Conservation (phyloP, 2,113 vertebrate genomes). For the Trichomycterus rosablanca region DNA sequence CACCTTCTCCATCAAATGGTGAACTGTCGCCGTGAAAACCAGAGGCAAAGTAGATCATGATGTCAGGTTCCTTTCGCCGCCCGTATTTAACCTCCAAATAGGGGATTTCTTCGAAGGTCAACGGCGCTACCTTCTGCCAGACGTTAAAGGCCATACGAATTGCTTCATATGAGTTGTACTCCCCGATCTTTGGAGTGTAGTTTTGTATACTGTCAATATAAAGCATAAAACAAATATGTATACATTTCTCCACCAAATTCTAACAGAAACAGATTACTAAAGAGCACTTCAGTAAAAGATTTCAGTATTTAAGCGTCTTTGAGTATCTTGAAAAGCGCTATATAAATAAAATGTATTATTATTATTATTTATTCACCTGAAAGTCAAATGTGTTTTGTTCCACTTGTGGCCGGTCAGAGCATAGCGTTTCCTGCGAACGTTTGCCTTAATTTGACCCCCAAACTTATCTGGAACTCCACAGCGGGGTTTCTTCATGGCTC, state of each 20-base stretch:
- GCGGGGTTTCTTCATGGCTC: constrained; percentile 90
- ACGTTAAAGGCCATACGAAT: constrained; percentile 83
- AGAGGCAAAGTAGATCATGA: constrained; percentile 95
- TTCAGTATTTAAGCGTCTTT: too few species aligned
- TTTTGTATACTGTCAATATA: constrained; percentile 83
- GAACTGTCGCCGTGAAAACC: constrained; percentile 96
- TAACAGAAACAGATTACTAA: too few species aligned
- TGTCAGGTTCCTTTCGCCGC: constrained; percentile 86
- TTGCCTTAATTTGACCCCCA: constrained; percentile 85
- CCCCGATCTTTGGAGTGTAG: constrained; percentile 91
- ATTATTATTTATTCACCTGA: constrained; percentile 83
- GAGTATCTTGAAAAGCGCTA: too few species aligned
- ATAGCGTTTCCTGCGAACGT: constrained; percentile 87
- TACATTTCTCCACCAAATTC: background rate
- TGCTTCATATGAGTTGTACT: constrained; percentile 80
- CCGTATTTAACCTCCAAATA: constrained; percentile 85
- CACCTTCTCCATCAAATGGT: constrained; percentile 91
- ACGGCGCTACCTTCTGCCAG: constrained; percentile 84
- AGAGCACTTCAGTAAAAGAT: too few species aligned
- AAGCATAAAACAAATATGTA: background rate
- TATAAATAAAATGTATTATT: too few species aligned
- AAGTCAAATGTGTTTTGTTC: constrained; percentile 85
- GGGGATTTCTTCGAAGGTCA: constrained; percentile 87
- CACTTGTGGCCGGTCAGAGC: constrained; percentile 90
- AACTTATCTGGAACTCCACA: constrained; percentile 95